Evolutionary conservation across 2,888 invertebrate species (phyloP).

Genomic region (Amiota minor): DNA sequence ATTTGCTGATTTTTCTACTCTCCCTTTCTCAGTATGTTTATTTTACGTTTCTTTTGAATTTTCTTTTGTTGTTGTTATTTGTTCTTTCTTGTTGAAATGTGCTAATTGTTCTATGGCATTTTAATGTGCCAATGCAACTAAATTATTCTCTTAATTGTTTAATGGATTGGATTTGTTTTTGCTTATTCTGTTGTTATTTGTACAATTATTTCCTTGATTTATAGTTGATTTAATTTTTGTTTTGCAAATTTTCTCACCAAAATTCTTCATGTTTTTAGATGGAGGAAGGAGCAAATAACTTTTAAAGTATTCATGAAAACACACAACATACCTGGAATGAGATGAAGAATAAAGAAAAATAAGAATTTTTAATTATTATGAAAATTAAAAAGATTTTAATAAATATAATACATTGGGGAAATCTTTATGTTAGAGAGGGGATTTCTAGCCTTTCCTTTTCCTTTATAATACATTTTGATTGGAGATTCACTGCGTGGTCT

Average conservation of each 20-base stretch:
- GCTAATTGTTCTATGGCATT: slow-evolving; percentile 28
- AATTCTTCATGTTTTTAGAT: too few species aligned
- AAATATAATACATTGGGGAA: too few species aligned
- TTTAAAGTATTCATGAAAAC: not conserved
- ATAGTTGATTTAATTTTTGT: not conserved
- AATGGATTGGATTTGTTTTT: slow-evolving; percentile 27
- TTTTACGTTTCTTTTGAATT: not conserved
- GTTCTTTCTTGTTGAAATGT: not conserved
- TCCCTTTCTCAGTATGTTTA: slow-evolving; percentile 24
- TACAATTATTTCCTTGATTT: not conserved
- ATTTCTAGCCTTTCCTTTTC: too few species aligned
- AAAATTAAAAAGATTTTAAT: too few species aligned
- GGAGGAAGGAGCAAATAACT: not conserved
- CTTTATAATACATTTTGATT: too few species aligned
- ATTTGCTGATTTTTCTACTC: slow-evolving; percentile 32
- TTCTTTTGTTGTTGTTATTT: not conserved
- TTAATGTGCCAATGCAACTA: slow-evolving; percentile 16
- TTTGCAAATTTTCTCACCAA: slow-evolving; percentile 6
- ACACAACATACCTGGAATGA: slow-evolving; percentile 17
- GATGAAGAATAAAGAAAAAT: not conserved
- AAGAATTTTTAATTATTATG: too few species aligned
- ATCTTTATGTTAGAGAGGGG: too few species aligned
- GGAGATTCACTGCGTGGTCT: too few species aligned
- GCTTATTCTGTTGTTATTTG: not conserved
- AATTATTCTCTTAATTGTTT: slow-evolving; percentile 25